Evolutionary conservation across 2,888 invertebrate species (phyloP), one percentile per base, ranked within the genome.

Genomic region (Spicauda simplicius): DNA sequence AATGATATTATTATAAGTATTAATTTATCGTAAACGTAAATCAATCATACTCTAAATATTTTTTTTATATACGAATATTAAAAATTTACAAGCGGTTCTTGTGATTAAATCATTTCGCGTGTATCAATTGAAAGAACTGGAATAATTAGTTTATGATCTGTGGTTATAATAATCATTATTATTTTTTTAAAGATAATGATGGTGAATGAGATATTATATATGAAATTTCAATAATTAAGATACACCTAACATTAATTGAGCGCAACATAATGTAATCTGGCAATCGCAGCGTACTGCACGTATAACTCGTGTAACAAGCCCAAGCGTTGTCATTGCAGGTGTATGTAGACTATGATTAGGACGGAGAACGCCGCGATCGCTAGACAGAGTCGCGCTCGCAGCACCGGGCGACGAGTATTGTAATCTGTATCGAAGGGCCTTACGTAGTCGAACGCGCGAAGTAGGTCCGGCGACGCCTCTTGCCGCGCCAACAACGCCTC

Each of bases 401-500:
- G 78, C 78, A 88, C 86, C 68, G 87, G 86, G 69, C 87, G 86
- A 54, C 87, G 84, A 14, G 83, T 85, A 79, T 83, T 86, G 79
- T 85, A 85, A 86, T 91, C 91, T 70, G 83, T 86, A 88, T 91
- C 91, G 86, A 87, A 88, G 80, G 73, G 76, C 85, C 93, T 93
- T 93, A 93, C 93, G 79, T 93, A 93, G 87, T 93, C 93, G 80
- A 90, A 86, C 25, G 90, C 85, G 71, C 90, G 88, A 41, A 93
- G 90, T 61, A 93, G 82, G 77, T 93, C 93, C 64, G 92, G 92
- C 45, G 90, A 87, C 0, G 90, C 81, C 67, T 93, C 90, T 73
- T 90, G 90, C 18, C 89, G 91, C 66, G 91, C 88, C 83, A 95
- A 88, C 77, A 93, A 82, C 71, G 93, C 93, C 85, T 96, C 95